These are phyloP conservation scores for Lophius piscatorius DNA, from an alignment of 2,113 vertebrate genomes.

Conservation along the genomic window DNA sequence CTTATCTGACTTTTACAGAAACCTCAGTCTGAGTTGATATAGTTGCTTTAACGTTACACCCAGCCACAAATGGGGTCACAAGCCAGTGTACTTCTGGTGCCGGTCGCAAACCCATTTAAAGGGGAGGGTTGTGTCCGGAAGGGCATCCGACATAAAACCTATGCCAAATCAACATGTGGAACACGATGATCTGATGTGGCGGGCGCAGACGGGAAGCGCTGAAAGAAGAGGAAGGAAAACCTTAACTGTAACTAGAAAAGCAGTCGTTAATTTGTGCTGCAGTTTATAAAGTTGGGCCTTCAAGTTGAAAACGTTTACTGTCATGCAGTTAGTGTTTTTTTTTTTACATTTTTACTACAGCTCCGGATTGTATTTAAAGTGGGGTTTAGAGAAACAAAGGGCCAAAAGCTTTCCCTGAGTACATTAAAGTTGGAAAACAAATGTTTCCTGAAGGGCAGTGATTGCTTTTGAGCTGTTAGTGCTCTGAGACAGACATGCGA, in stretches of 20 bases:
- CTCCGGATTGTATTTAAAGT: conserved; percentile 3
- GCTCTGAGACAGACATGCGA: conserved; percentile 36
- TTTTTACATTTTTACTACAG: conserved; percentile 7
- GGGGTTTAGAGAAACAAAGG: conserved; percentile 4
- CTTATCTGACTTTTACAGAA: no score
- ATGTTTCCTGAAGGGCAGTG: conserved; percentile 6
- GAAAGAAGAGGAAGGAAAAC: no score
- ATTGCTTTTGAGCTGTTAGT: conserved; percentile 28
- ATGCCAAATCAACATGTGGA: no score
- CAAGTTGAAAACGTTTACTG: neutral
- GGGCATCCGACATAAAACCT: no score
- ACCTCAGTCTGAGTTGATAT: neutral
- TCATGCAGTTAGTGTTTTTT: neutral
- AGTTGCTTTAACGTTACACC: neutral
- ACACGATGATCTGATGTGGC: no score
- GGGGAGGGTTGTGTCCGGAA: no score
- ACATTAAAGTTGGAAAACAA: conserved; percentile 31
- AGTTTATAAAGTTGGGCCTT: no score
- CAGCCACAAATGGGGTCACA: neutral
- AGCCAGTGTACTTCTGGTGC: no score
- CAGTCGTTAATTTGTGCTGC: no score
- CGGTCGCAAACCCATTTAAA: neutral
- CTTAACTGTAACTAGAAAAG: no score
- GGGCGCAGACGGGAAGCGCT: no score
- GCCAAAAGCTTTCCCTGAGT: conserved; percentile 4